Evolutionary conservation across 2,888 invertebrate species (phyloP), one percentile per base, ranked within the genome.

Genomic region (Cheilosia vulpina): DNA sequence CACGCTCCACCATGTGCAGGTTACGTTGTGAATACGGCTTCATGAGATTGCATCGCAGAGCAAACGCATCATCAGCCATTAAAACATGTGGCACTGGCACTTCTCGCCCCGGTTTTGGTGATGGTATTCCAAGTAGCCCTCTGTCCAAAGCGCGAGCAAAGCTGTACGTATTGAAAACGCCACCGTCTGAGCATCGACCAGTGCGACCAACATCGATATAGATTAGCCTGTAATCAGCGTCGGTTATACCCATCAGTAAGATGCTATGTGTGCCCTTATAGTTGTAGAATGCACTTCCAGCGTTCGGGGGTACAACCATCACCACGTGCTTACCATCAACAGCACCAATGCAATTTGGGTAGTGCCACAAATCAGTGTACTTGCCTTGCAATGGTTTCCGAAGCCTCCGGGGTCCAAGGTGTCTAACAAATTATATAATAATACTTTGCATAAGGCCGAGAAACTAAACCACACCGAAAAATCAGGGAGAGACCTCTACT

Each of bases 171-270:
- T 41, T 53, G 21, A 52, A 41, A 38, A 53, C 41, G 17, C 66
- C 53, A 57, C 75, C 43, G 24, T 69, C 69, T 7, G 55, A 69
- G 15, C 57, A 57, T 57, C 57, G 55, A 3, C 69, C 69, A 43
- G 21, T 69, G 55, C 57, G 57, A 24, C 43, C 69, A 31, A 69
- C 57, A 31, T 69, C 69, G 57, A 69, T 19, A 24, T 57, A 69
- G 13, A 57, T 24, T 15, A 66, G n/a, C 27, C 50, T 66, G 43
- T 43, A 43, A 43, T 43, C 15, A 15, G 41, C 66, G 38, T 66
- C 66, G 17, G 53, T 34, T 17, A 66, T 41, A 5, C 34, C 53
- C 66, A 66, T 34, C 53, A 58, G 19, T 41, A 41, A 21, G 6
- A 66, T 53, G 24, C 66, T 24, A 13, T 66, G 66, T 2, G 66